Evolutionary conservation across 1,140 invertebrate species (phyloP), one percentile per base, ranked within the genome.

Genomic region (Tribolium castaneum): DNA sequence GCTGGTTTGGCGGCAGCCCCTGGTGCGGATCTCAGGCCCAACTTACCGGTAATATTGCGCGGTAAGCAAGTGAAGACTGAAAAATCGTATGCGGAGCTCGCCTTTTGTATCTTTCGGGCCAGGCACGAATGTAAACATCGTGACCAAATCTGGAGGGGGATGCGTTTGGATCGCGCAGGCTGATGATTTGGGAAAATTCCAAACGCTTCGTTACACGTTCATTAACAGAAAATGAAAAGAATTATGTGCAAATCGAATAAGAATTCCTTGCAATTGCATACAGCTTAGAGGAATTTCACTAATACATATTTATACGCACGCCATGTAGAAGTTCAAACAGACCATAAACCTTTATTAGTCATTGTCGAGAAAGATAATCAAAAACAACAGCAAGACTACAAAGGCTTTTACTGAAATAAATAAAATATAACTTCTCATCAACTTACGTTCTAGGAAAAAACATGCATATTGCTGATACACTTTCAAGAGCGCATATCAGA

Each of bases 201-300:
- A n/a, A n/a, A n/a, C n/a, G n/a, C n/a, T n/a, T n/a, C n/a, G n/a
- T n/a, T n/a, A n/a, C 82, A 5, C 78, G 82, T 70, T 51, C 83
- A 10, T 77, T 88, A 4, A 85, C 78, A 6, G 6, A 77, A 22
- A 79, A 83, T 7, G 81, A 89, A 80, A 50, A 80, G 50, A 83
- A 80, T 5, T 89, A 87, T 74, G 79, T 83, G 6, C 85, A 86
- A 76, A 87, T 87, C n/a, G 86, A 88, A 70, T 87, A 87, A 72
- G 87, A 89, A 79, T 78, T 82, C 12, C 79, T 87, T 5, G 84
- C 82, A 2, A 54, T 80, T 5, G 50, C 30, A 72, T 86, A 82
- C 81, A 81, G 66, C 34, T 82, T 54, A 79, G 74, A 81, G 75
- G 83, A 83, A 77, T 89, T 87, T 77, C 70, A 82, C 76, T 70